These are phyloP conservation scores for Plebejus argus DNA, from an alignment of 2,888 invertebrate species.

Conservation along the genomic window DNA sequence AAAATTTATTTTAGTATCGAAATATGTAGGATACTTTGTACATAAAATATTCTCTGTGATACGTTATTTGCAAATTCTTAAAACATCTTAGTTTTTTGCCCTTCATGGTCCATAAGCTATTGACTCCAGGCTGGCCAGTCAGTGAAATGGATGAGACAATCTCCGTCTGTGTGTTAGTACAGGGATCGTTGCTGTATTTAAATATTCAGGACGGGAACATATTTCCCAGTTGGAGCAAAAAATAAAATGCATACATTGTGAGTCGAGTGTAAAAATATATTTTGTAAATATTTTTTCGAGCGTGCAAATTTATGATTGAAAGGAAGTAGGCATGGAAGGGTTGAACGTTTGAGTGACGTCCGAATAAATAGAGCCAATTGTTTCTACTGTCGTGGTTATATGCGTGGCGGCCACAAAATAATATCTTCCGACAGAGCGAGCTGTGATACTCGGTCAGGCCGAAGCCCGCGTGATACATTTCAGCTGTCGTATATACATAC, in stretches of 20 bases:
- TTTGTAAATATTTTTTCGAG: conserved; percentile 11
- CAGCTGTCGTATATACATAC: no score
- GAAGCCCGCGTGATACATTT: no score
- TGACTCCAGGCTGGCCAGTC: neutral
- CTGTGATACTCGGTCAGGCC: no score
- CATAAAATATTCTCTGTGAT: neutral
- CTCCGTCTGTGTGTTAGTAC: neutral
- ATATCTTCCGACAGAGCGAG: no score
- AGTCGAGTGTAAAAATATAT: neutral
- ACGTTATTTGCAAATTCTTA: neutral
- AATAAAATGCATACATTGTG: conserved; percentile 16
- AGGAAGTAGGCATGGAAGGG: neutral
- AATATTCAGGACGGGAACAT: conserved; percentile 16
- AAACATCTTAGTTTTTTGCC: neutral
- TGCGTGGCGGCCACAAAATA: no score
- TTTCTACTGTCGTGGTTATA: no score
- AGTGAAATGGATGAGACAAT: conserved; percentile 3
- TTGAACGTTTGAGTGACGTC: neutral
- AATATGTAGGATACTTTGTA: neutral
- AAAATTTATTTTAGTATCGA: no score
- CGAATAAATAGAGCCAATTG: no score
- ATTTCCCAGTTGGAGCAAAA: neutral
- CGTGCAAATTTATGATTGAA: neutral
- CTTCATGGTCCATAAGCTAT: neutral
- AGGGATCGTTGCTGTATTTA: neutral